Conservation (phyloP, 2,888 invertebrate species). For the Cotesia congregata region DNA sequence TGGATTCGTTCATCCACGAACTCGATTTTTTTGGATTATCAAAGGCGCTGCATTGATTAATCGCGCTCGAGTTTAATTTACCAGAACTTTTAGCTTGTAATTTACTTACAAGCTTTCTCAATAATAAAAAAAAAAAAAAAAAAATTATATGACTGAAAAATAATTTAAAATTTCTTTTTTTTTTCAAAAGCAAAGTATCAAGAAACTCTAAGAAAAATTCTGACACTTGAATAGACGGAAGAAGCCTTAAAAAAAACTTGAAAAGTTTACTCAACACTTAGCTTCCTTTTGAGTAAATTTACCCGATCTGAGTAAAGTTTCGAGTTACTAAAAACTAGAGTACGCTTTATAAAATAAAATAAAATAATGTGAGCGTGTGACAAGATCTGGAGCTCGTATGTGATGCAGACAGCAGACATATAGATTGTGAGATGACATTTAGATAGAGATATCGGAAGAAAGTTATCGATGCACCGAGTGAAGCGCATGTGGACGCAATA, state of each 20-base stretch:
- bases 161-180: no score
- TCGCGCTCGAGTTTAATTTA: background rate
- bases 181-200: no score
- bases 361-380: no score
- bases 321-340: background rate
- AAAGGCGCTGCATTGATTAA: background rate
- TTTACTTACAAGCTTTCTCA: no score
- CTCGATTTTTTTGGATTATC: background rate
- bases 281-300: background rate
- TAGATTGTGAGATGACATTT: background rate
- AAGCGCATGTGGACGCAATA: slow-evolving; percentile 41
- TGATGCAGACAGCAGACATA: no score
- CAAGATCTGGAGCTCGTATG: no score
- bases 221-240: background rate
- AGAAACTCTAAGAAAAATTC: no score
- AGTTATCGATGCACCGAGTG: background rate
- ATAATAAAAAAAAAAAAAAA: no score
- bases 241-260: background rate
- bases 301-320: background rate
- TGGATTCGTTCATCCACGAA: background rate
- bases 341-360: no score
- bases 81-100: background rate
- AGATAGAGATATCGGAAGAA: background rate
- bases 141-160: no score
- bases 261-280: background rate